Conservation (phyloP, 2,888 invertebrate genomes). For the Tigriopus californicus region DNA sequence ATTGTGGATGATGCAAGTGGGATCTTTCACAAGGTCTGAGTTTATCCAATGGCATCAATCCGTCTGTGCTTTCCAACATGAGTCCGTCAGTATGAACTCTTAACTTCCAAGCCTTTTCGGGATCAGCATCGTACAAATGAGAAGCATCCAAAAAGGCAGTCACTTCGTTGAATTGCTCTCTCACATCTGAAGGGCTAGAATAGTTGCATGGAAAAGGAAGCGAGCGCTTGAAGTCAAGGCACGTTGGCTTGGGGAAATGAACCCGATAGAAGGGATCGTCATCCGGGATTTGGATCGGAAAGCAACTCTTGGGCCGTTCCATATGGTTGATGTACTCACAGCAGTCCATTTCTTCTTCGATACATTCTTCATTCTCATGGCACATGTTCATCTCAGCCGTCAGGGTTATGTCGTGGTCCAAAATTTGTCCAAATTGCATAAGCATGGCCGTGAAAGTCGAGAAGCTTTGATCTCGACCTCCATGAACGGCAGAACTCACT, state of each 20-base stretch:
- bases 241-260: constrained; percentile 26
- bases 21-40: background rate
- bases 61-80: background rate
- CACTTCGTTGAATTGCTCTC: constrained; percentile 1
- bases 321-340: background rate
- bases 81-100: background rate
- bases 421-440: constrained; percentile 16
- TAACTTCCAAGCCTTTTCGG: background rate
- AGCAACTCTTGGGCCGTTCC: background rate
- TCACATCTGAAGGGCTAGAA: background rate
- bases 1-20: constrained; percentile 20
- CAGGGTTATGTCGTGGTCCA: constrained; percentile 15
- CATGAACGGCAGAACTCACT: background rate
- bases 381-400: constrained; percentile 6
- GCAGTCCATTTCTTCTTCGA: background rate
- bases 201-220: background rate
- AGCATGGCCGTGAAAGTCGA: background rate
- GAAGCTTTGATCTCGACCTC: background rate
- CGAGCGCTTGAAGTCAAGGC: constrained; percentile 8
- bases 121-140: background rate
- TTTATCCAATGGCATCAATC: background rate
- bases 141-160: constrained; percentile 4
- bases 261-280: background rate
- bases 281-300: background rate
- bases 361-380: background rate